These are phyloP conservation scores for Palloptera scutellata DNA, from an alignment of 2,888 invertebrate species.

Conservation along the genomic window DNA sequence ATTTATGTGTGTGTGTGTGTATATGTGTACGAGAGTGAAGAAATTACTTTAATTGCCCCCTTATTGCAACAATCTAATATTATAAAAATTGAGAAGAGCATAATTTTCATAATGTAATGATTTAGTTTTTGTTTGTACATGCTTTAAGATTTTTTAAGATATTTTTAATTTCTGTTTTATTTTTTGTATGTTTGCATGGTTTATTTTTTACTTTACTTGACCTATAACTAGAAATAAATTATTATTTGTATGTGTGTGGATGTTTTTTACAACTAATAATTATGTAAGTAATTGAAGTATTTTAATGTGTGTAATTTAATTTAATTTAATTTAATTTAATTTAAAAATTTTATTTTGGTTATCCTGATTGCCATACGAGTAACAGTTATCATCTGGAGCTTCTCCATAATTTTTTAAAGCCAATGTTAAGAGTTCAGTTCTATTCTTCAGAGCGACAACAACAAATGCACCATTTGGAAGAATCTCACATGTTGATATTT, in stretches of 20 bases:
- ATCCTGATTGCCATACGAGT: slow-evolving; percentile 67
- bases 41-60: no score
- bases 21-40: no score
- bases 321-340: slow-evolving; percentile 53
- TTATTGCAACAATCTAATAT: no score
- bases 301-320: background rate
- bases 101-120: no score
- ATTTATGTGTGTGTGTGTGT: no score
- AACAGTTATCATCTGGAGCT: slow-evolving; percentile 52
- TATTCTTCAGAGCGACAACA: slow-evolving; percentile 75
- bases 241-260: background rate
- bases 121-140: no score
- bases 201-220: background rate
- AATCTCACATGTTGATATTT: slow-evolving; percentile 80
- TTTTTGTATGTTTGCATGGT: background rate
- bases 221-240: no score
- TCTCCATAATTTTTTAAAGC: slow-evolving; percentile 66
- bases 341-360: slow-evolving; percentile 70
- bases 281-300: slow-evolving; percentile 5
- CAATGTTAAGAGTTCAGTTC: slow-evolving; percentile 72
- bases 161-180: background rate
- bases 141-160: background rate
- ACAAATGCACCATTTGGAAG: slow-evolving; percentile 76
- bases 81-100: no score
- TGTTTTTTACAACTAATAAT: slow-evolving; percentile 1